phyloP scores from a whole-genome alignment of 37 sponge, comb jelly and placozoan species.

The Geodia barretti region DNA sequence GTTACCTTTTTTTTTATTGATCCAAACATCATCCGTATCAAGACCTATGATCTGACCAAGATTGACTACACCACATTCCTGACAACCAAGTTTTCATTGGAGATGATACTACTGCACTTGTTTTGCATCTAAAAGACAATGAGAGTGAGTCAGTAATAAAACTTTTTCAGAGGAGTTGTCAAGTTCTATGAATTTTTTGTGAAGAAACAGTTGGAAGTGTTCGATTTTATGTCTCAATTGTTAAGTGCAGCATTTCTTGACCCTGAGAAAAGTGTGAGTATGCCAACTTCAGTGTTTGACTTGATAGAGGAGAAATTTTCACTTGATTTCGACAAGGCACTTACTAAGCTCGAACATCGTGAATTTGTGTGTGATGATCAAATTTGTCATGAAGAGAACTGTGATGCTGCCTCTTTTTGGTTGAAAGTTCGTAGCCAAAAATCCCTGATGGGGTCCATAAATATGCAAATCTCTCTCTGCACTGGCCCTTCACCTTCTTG shows the following conservation, averaged over 20 bases:
- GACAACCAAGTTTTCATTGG: constrained; percentile 1
- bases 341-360: constrained; percentile 3
- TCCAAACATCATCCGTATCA: constrained; percentile 1
- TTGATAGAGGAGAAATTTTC: constrained; percentile 6
- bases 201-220: constrained; percentile 22
- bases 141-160: constrained; percentile 2
- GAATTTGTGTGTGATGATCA: constrained; percentile 31
- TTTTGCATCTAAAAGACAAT: constrained; percentile 15
- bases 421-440: constrained; percentile 7
- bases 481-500: constrained; percentile 16
- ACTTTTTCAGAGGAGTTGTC: constrained; percentile 20
- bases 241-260: constrained; percentile 18
- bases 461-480: constrained; percentile 31
- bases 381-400: not conserved
- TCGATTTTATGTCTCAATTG: constrained; percentile 26
- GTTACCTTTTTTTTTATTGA: constrained; percentile 27
- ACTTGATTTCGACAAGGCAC: not conserved
- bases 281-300: not conserved
- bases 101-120: constrained; percentile 11
- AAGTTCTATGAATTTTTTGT: constrained; percentile 36
- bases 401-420: constrained; percentile 31
- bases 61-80: not conserved
- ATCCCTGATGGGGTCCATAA: constrained; percentile 56
- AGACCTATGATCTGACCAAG: not conserved
- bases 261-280: not conserved